These are phyloP conservation scores for Cephus rjabovi DNA, from an alignment of 2,888 invertebrate genomes.

Conservation along the genomic window DNA sequence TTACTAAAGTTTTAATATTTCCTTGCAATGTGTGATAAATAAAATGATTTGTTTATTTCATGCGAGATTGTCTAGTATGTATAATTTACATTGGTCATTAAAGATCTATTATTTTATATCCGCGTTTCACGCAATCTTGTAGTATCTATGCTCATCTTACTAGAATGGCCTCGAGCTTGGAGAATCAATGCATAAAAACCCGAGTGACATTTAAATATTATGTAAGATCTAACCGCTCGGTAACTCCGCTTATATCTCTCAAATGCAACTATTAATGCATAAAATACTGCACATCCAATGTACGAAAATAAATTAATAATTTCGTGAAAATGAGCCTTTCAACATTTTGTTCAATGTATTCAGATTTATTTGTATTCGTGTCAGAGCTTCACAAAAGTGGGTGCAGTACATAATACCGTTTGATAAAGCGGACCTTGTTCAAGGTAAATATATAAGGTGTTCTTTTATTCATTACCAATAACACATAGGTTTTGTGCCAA, in stretches of 20 bases:
- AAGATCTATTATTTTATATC: neutral
- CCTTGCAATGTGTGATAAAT: neutral
- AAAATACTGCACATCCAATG: neutral
- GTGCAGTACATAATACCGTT: neutral
- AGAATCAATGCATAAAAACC: neutral
- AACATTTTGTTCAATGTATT: neutral
- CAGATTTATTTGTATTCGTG: neutral
- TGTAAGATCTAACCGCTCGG: neutral
- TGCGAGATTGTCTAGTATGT: neutral
- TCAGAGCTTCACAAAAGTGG: neutral
- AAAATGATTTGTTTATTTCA: neutral
- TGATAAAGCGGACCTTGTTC: neutral
- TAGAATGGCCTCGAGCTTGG: neutral
- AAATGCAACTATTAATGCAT: neutral
- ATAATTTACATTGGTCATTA: neutral
- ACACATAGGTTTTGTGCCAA: neutral
- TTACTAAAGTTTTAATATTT: neutral
- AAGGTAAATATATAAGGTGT: neutral
- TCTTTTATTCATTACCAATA: neutral
- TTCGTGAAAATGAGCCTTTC: neutral
- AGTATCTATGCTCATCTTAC: neutral
- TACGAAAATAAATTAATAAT: neutral
- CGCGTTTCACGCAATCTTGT: neutral
- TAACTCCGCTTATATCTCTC: neutral
- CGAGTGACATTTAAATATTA: neutral